Evolutionary conservation across 2,113 vertebrate genomes (phyloP).

Genomic region (Python bivittatus): DNA sequence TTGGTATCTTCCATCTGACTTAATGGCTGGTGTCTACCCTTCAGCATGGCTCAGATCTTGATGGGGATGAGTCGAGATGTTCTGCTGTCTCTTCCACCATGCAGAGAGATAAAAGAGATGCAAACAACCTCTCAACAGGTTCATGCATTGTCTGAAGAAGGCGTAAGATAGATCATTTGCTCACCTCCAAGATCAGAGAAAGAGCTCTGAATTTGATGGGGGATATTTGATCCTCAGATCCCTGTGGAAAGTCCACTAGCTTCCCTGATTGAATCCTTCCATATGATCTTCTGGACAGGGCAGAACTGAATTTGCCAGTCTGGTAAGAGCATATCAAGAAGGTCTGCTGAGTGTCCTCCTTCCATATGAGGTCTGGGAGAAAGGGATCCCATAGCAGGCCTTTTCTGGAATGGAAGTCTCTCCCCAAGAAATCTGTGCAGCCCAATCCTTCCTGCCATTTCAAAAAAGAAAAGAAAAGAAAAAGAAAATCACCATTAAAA

Average conservation of each 20-base stretch:
- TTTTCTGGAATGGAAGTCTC: too few relatives aligned
- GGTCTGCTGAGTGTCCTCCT: too few relatives aligned
- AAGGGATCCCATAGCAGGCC: too few relatives aligned
- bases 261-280: neutral
- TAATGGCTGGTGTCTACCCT: slow-evolving; percentile 3
- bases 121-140: neutral
- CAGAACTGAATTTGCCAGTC: neutral
- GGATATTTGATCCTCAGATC: neutral
- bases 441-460: neutral
- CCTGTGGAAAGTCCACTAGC: neutral
- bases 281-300: neutral
- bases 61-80: neutral
- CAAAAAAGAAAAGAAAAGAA: too few relatives aligned
- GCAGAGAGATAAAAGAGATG: neutral
- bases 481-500: neutral
- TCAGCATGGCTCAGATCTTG: neutral
- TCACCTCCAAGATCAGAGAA: neutral
- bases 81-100: neutral
- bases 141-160: neutral
- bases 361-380: too few relatives aligned
- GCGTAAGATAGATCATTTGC: neutral
- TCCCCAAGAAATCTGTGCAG: neutral
- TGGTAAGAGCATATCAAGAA: neutral
- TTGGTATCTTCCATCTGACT: slow-evolving; percentile 50
- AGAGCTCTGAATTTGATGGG: neutral